A percentile compares a stretch with the other conserved stretches of the same genome.
Evolutionary conservation across 1,140 invertebrate genomes (phyloP).

Genomic region (Lerema accius): DNA sequence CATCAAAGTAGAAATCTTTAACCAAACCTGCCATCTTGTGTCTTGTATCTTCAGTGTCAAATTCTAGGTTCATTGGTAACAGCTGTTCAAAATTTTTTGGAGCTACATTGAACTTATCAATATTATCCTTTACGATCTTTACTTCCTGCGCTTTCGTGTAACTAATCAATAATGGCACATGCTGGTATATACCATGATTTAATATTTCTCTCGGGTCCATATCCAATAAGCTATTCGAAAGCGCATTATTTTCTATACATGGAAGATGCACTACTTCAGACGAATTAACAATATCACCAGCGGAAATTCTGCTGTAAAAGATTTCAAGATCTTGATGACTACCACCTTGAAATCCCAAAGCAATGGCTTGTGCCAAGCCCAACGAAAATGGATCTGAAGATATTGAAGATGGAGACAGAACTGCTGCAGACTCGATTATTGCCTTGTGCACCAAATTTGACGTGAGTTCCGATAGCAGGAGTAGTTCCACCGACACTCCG

Average conservation of each 20-base stretch:
- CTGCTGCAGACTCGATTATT: constrained; percentile 67
- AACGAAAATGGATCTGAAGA: constrained; percentile 51
- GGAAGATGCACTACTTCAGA: constrained; percentile 52
- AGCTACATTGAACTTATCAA: constrained; percentile 40
- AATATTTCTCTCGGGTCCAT: constrained; percentile 53
- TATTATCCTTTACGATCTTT: constrained; percentile 38
- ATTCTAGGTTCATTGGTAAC: constrained; percentile 61
- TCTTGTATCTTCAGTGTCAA: constrained; percentile 44
- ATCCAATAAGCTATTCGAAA: constrained; percentile 49
- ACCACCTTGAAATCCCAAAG: constrained; percentile 49
- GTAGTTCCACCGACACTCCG: constrained; percentile 54
- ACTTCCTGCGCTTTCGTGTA: constrained; percentile 47
- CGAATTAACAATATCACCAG: constrained; percentile 39
- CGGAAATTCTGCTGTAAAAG: constrained; percentile 47
- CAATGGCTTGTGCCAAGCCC: constrained; percentile 36
- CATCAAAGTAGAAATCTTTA: constrained; percentile 64
- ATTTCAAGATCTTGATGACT: constrained; percentile 35
- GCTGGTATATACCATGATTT: constrained; percentile 44
- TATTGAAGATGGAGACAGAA: constrained; percentile 57
- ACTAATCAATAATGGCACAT: constrained; percentile 57
- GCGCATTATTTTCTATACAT: constrained; percentile 50
- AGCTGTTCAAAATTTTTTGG: constrained; percentile 53
- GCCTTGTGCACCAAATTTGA: constrained; percentile 56
- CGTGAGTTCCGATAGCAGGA: constrained; percentile 54
- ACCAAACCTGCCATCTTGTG: constrained; percentile 51